These are phyloP conservation scores for Syngnathus rostellatus DNA, from an alignment of 2,797 vertebrate genomes.

Conservation along the genomic window DNA sequence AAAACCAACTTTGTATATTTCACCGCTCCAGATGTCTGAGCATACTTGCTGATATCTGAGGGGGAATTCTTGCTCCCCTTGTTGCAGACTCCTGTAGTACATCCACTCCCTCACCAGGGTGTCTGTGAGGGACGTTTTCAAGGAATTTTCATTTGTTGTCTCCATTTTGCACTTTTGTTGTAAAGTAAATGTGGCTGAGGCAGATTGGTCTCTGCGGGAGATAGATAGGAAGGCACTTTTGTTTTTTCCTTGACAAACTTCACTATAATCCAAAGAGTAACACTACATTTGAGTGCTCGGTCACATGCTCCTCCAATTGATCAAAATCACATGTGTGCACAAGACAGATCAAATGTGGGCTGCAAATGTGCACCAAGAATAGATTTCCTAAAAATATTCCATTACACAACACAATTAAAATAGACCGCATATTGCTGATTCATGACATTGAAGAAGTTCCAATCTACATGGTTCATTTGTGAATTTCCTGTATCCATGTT, in stretches of 20 bases:
- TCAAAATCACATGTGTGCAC: not conserved
- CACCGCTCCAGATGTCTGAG: not conserved
- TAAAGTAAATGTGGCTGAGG: conserved; percentile 83
- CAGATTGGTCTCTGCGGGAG: conserved; percentile 78
- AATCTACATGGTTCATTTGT: not conserved
- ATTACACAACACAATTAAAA: not conserved
- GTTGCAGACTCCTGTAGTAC: conserved; percentile 73
- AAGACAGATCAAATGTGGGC: conserved; percentile 23
- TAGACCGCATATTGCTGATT: not conserved
- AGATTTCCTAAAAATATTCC: not conserved
- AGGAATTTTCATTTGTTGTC: conserved; percentile 17
- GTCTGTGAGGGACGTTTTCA: conserved; percentile 26
- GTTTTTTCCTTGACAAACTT: not conserved
- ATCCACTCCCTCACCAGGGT: conserved; percentile 76
- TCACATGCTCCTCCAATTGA: not conserved
- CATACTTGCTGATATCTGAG: conserved; percentile 81
- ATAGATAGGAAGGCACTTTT: not conserved
- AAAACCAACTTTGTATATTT: not conserved
- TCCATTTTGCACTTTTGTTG: conserved; percentile 55
- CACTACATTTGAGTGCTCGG: not conserved
- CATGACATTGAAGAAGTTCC: not conserved
- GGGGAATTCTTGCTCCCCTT: conserved; percentile 67
- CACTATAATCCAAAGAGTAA: not conserved
- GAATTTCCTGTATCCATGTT: not conserved
- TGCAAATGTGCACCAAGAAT: conserved; percentile 43